Evolutionary conservation across 2,797 vertebrate species (phyloP).

Genomic region (Decapterus maruadsi): DNA sequence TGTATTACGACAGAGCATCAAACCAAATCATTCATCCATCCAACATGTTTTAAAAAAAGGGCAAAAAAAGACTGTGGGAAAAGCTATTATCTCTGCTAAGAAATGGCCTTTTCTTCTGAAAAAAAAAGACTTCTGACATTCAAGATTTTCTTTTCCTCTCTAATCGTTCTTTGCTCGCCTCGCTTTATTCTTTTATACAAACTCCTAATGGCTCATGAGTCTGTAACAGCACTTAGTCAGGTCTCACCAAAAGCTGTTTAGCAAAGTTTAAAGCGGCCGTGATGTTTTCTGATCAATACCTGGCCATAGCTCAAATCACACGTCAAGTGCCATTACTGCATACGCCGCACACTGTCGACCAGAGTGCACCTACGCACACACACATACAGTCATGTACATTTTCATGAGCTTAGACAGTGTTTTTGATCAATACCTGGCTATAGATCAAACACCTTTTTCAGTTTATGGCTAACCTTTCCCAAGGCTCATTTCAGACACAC

Average conservation of each 20-base stretch:
- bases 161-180: constrained; percentile 10
- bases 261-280: constrained; percentile 75
- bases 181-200: constrained; percentile 45
- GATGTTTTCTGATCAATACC: constrained; percentile 79
- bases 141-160: neutral
- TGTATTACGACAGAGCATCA: neutral
- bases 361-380: constrained; percentile 39
- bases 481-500: constrained; percentile 73
- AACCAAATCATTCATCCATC: neutral
- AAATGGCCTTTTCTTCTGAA: constrained; percentile 1
- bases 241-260: constrained; percentile 79
- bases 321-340: constrained; percentile 72
- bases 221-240: constrained; percentile 69
- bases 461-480: constrained; percentile 77
- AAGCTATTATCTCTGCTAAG: neutral
- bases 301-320: constrained; percentile 79
- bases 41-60: neutral
- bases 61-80: neutral
- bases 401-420: constrained; percentile 76
- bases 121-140: constrained; percentile 2
- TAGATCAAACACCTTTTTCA: constrained; percentile 81
- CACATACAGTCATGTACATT: constrained; percentile 54
- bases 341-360: constrained; percentile 45
- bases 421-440: constrained; percentile 84
- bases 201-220: constrained; percentile 69